Evolutionary conservation across 1,140 invertebrate genomes (phyloP).

Genomic region (Patella vulgata): DNA sequence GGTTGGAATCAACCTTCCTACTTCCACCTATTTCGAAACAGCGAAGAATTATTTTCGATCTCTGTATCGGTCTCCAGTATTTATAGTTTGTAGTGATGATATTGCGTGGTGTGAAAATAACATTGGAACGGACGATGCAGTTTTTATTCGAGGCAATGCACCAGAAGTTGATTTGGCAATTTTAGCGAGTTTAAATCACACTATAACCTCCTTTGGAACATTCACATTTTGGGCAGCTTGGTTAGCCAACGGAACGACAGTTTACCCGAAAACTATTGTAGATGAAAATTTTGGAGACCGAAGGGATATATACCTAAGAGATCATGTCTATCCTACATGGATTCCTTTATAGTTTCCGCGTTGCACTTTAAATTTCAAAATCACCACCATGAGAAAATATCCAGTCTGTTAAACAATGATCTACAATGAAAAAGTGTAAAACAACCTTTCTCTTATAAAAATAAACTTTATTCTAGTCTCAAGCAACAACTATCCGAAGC

Average conservation of each 20-base stretch:
- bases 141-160: constrained; percentile 16
- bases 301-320: too few species aligned
- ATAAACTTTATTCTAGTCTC: too few species aligned
- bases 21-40: constrained; percentile 6
- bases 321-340: too few species aligned
- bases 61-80: constrained; percentile 6
- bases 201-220: constrained; percentile 50
- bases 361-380: too few species aligned
- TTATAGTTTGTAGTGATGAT: constrained; percentile 15
- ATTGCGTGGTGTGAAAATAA: constrained; percentile 8
- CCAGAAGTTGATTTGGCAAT: constrained; percentile 47
- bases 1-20: constrained; percentile 3
- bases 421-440: too few species aligned
- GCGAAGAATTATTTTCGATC: constrained; percentile 24
- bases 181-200: constrained; percentile 45
- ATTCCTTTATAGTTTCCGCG: too few species aligned
- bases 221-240: constrained; percentile 58
- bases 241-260: constrained; percentile 44
- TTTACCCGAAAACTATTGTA: constrained; percentile 41
- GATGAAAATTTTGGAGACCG: too few species aligned
- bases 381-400: too few species aligned
- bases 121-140: background rate
- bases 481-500: too few species aligned
- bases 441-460: too few species aligned
- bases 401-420: too few species aligned